Base-by-base conservation (phyloP, 2,797 vertebrate species). In the Mus minutoides region DNA sequence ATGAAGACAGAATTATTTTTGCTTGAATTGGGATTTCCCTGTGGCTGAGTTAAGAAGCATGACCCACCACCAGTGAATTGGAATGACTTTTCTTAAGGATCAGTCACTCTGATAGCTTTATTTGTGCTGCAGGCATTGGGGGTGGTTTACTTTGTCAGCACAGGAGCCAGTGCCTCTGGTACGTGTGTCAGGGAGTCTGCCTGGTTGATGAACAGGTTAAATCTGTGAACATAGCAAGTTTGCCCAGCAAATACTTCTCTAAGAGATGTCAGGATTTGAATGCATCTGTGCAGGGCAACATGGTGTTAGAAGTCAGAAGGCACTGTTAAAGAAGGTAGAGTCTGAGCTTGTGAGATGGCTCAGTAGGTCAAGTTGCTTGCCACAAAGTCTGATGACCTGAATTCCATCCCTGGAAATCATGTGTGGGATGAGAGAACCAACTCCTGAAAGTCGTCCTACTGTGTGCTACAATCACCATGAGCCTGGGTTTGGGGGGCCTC, bases 21-120 rank as follows among this genome's bases (percentile, higher is more conserved):
- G 90, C 96, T 86, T 93, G 96, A 95, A 84, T n/a, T 93, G 85
- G 94, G 92, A 94, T 93, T 95, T 96, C 90, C 76, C 69, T 37
- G 31, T 78, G 75, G 90, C 92, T 88, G 88, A 92, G 83, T 95
- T 90, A 95, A 93, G 80, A 94, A 77, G 95, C 85, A 52, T 73
- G 69, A 73, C 90, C 96, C 37, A 34, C 84, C 58, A 34, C 24
- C 56, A 90, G 14, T 64, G 88, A 92, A 77, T 0, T 43, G 34
- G 73, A 96, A 91, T 96, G 58, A 60, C 54, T 79, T 71, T 77
- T 58, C 56, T 62, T 80, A 29, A 95, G 89, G 67, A 64, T 90
- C 80, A 88, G 24, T n/a, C 56, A 43, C 73, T 92, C 64, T 64
- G 83, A 88, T 79, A 58, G 71, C 91, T 96, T 93, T 49, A 79